Evolutionary conservation across 2,113 vertebrate genomes (phyloP).

Genomic region (Nannospalax galili): DNA sequence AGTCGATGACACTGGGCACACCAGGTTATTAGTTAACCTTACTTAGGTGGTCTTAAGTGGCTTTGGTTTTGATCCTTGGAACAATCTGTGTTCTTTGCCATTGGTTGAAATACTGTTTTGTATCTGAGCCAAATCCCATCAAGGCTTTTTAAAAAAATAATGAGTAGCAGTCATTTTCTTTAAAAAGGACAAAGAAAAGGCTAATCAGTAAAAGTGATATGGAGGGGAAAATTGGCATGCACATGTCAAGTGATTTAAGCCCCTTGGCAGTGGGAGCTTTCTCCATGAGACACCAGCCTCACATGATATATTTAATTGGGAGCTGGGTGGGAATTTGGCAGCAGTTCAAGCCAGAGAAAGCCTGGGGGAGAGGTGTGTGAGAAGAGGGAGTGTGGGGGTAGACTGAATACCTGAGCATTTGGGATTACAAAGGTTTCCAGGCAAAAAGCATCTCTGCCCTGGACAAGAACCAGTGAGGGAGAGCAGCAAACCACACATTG

Average conservation of each 20-base stretch:
- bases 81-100: slow-evolving; percentile 4
- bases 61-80: slow-evolving; percentile 45
- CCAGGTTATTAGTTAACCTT: not conserved
- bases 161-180: slow-evolving; percentile 68
- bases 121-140: slow-evolving; percentile 68
- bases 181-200: slow-evolving; percentile 66
- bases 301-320: slow-evolving; percentile 58
- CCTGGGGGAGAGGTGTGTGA: slow-evolving; percentile 20
- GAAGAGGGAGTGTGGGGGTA: not conserved
- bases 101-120: slow-evolving; percentile 68
- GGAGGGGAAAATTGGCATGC: slow-evolving; percentile 41
- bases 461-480: slow-evolving; percentile 58
- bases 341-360: slow-evolving; percentile 37
- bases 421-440: slow-evolving; percentile 44
- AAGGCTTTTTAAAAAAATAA: slow-evolving; percentile 67
- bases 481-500: slow-evolving; percentile 36
- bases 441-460: slow-evolving; percentile 28
- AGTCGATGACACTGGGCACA: fast-evolving
- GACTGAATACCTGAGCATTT: slow-evolving; percentile 46
- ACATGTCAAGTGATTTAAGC: slow-evolving; percentile 63
- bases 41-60: slow-evolving; percentile 35
- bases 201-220: slow-evolving; percentile 55
- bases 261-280: slow-evolving; percentile 48
- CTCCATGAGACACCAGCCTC: slow-evolving; percentile 24
- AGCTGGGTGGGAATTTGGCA: slow-evolving; percentile 44